Base-by-base conservation (phyloP, 2,113 vertebrate genomes). In the Ranitomeya variabilis region DNA sequence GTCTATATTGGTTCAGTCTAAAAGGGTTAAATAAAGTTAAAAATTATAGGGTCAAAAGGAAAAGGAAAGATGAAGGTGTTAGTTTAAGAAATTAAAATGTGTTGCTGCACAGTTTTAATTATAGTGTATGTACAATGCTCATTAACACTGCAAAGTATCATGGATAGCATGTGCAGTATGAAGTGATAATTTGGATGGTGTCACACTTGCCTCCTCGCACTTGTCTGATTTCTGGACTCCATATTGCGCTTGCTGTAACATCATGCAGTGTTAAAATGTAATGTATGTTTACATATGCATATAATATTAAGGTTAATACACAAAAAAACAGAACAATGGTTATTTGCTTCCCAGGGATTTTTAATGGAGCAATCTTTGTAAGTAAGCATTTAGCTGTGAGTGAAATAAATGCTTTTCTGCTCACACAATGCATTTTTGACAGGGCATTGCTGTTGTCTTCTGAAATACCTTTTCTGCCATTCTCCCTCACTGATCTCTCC, bases 31-130 rank as follows among this genome's bases (percentile, higher is more conserved):
- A 1, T 66, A 66, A 66, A 66, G 9, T 66, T n/a, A 9, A 66
- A 66, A 66, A 66, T 66, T 1, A 6, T 66, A 21, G 8, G 21
- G 62, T 8, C 18, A 66, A 9, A 21, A n/a, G 13, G 26, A 31
- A 31, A 31, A 31, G 26, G 26, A 31, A 31, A 78, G 62, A 87
- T 78, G 54, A 79, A 78, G 45, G 76, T 79, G 85, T 87, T 45
- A 45, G 37, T 3, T 76, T 57, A 67, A 57, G 23, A 74, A 60
- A 74, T 6, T 37, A 86, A 86, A 76, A 86, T 60, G 84, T 86
- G 84, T 86, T 76, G 45, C 13, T 21, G 73, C 59, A 59, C 23
- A 55, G 85, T 87, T 87, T 87, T 87, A 87, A 87, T 87, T 79
- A 79, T 79, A 79, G 74, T 64, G 77, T 62, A 31, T 26, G 59